A percentile compares a stretch with the other conserved stretches of the same genome.
Evolutionary conservation across 2,888 invertebrate species (phyloP).

Genomic region (Drosophila limbata): DNA sequence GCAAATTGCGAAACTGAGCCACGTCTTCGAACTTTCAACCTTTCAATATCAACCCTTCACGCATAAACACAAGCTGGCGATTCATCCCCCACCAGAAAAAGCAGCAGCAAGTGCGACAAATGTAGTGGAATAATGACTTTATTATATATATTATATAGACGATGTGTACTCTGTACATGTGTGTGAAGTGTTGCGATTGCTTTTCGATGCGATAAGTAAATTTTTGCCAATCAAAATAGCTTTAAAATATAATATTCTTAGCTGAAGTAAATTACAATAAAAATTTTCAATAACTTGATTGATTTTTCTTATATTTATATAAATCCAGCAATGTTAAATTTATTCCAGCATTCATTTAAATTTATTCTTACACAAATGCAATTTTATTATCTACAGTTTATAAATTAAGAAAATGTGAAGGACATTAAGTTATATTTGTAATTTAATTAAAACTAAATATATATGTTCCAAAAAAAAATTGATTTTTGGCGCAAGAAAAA

Average conservation of each 20-base stretch:
- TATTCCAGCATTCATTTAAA: no score
- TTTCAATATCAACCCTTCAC: slow-evolving; percentile 56
- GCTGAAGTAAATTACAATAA: neutral
- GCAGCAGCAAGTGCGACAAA: slow-evolving; percentile 55
- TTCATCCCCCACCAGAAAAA: slow-evolving; percentile 8
- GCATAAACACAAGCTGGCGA: slow-evolving; percentile 65
- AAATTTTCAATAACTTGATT: neutral
- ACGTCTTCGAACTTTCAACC: slow-evolving; percentile 53
- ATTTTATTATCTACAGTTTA: no score
- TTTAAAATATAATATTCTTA: neutral
- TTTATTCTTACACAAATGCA: no score
- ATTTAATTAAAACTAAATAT: no score
- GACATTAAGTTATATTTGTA: no score
- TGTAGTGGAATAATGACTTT: slow-evolving; percentile 73
- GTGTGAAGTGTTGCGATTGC: slow-evolving; percentile 14
- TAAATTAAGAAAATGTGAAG: no score
- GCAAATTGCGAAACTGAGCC: slow-evolving; percentile 50
- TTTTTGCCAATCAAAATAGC: slow-evolving; percentile 1
- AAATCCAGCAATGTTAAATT: no score
- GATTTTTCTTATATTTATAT: neutral
- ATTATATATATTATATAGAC: slow-evolving; percentile 39
- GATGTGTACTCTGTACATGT: neutral
- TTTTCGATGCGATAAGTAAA: slow-evolving; percentile 19
- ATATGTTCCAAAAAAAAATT: no score
- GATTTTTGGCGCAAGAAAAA: no score